Evolutionary conservation across 2,888 invertebrate species (phyloP).

Genomic region (Lasioglossum marginatum): DNA sequence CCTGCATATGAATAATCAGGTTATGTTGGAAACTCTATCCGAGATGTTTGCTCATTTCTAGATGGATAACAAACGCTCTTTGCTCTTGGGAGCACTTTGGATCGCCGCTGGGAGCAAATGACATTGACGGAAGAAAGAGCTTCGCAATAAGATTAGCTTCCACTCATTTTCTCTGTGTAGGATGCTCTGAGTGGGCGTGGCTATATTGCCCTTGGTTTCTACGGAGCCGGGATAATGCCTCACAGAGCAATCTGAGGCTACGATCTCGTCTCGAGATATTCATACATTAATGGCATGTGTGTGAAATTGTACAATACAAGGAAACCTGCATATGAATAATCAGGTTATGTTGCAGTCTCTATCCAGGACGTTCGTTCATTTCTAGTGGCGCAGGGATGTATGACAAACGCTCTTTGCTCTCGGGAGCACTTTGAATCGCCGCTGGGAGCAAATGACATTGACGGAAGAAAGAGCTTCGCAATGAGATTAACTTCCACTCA

Average conservation of each 20-base stretch:
- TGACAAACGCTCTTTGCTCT: neutral
- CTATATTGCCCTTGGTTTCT: neutral
- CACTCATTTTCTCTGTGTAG: neutral
- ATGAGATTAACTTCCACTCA: neutral
- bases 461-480: neutral
- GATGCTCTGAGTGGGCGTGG: neutral
- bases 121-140: neutral
- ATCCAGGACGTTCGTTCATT: neutral
- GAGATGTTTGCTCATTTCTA: neutral
- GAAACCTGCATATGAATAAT: no score
- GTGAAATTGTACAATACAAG: no score
- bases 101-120: neutral
- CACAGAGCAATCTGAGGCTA: no score
- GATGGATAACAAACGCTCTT: neutral
- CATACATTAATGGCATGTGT: no score
- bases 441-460: neutral
- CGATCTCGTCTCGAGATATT: no score
- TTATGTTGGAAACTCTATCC: neutral
- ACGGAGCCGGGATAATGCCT: neutral
- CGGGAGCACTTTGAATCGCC: neutral
- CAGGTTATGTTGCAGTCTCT: neutral
- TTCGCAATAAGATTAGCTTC: neutral
- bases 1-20: no score
- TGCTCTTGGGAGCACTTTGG: neutral
- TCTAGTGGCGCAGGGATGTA: neutral